Conservation (phyloP, 2,113 vertebrate species). For the Rhinoderma darwinii region DNA sequence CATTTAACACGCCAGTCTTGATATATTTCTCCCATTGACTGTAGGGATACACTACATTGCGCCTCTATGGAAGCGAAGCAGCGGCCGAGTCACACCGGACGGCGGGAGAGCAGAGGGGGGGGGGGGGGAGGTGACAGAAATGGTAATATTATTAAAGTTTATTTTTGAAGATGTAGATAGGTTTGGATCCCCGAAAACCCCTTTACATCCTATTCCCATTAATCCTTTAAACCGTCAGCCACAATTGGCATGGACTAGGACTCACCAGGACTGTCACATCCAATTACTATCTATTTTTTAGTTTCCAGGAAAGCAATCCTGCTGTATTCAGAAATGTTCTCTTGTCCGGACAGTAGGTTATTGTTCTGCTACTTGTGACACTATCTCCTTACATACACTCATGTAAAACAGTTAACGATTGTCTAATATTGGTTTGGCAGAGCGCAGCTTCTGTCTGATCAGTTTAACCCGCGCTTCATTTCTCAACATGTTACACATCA, state of each 20-base stretch:
- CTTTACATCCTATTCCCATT: not conserved
- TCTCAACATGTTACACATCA: conserved; percentile 28
- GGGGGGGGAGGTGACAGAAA: too few relatives aligned
- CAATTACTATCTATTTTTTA: not conserved
- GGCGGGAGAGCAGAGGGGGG: too few relatives aligned
- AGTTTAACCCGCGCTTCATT: conserved; percentile 21
- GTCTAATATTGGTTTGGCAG: conserved; percentile 30
- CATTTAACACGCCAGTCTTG: too few relatives aligned
- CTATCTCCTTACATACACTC: not conserved
- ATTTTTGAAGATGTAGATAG: too few relatives aligned
- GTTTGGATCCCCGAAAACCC: not conserved
- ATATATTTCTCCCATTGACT: too few relatives aligned
- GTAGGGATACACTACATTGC: too few relatives aligned
- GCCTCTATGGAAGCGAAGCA: too few relatives aligned
- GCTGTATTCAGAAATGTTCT: not conserved
- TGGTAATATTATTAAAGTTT: too few relatives aligned
- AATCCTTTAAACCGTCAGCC: not conserved
- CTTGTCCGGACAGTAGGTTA: not conserved
- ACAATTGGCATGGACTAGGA: not conserved
- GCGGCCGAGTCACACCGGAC: too few relatives aligned
- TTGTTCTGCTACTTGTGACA: conserved; percentile 1
- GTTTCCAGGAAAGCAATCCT: not conserved
- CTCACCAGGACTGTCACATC: not conserved
- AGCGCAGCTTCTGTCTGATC: conserved; percentile 1
- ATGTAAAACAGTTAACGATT: not conserved